Evolutionary conservation across 2,113 vertebrate genomes (phyloP).

Genomic region (Lanius collurio): DNA sequence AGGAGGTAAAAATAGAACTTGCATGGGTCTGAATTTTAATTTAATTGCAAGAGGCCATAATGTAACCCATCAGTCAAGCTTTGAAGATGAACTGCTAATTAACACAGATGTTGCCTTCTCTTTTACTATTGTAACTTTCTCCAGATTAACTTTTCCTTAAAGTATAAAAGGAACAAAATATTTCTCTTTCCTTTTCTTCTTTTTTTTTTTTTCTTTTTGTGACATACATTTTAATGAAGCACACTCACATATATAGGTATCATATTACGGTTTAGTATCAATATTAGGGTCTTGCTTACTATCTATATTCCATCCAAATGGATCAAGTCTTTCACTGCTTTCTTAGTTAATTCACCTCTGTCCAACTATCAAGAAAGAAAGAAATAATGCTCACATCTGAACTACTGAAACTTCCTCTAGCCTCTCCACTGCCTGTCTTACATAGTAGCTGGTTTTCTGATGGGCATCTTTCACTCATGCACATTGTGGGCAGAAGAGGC

Average conservation of each 20-base stretch:
- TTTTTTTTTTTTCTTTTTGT: neutral
- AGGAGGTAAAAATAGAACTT: constrained; percentile 11
- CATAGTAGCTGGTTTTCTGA: neutral
- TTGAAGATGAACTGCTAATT: constrained; percentile 56
- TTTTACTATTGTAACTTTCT: constrained; percentile 12
- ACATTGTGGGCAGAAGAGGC: neutral
- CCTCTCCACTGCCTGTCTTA: neutral
- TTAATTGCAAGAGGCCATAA: constrained; percentile 5
- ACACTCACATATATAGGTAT: neutral
- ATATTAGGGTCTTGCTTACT: neutral
- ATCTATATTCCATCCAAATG: neutral
- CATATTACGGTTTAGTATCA: neutral
- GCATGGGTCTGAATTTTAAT: neutral
- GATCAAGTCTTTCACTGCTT: neutral
- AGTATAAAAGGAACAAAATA: neutral
- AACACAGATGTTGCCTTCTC: constrained; percentile 35
- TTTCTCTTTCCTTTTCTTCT: neutral
- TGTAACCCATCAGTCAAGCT: constrained; percentile 19
- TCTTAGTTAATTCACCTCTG: neutral
- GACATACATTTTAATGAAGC: neutral
- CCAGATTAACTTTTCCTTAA: constrained; percentile 4
- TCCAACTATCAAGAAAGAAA: neutral
- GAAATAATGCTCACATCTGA: neutral
- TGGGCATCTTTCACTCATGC: neutral
- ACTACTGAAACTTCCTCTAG: neutral